phyloP scores from a whole-genome alignment of 2,888 invertebrate genomes.

The Trichogramma evanescens region DNA sequence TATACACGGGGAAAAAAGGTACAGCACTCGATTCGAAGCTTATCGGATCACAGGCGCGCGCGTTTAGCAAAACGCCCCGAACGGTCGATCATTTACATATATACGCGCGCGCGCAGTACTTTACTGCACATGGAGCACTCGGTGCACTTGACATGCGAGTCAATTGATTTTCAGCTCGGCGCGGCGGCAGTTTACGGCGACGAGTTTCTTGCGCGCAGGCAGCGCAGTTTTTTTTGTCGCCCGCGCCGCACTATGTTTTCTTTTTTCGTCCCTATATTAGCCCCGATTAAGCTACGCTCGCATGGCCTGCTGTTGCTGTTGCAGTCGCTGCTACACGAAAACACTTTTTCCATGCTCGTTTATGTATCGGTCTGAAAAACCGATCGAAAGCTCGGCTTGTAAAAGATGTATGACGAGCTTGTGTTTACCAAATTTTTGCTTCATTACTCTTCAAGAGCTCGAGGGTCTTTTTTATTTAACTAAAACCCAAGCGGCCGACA shows the following conservation, averaged over 20 bases:
- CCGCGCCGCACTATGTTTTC: not conserved
- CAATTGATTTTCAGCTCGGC: conserved; percentile 10
- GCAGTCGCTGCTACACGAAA: not conserved
- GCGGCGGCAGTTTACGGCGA: no score
- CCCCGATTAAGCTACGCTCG: conserved; percentile 6
- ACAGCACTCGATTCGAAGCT: no score
- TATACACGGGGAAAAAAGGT: no score
- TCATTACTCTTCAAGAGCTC: no score
- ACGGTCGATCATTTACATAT: conserved; percentile 11
- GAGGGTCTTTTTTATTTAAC: no score
- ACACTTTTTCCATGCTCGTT: conserved; percentile 2
- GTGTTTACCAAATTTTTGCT: no score
- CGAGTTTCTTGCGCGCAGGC: no score
- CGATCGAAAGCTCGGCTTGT: no score
- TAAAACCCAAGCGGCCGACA: no score
- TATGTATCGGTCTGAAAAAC: no score
- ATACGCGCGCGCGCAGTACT: not conserved
- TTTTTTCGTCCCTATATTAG: not conserved
- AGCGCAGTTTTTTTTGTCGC: not conserved
- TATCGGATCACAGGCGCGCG: not conserved
- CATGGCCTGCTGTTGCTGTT: not conserved
- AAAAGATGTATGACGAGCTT: no score
- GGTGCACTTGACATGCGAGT: conserved; percentile 18
- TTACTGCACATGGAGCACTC: not conserved
- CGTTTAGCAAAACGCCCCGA: not conserved